Base-by-base conservation (phyloP, 2,113 vertebrate genomes). In the Ahaetulla prasina region DNA sequence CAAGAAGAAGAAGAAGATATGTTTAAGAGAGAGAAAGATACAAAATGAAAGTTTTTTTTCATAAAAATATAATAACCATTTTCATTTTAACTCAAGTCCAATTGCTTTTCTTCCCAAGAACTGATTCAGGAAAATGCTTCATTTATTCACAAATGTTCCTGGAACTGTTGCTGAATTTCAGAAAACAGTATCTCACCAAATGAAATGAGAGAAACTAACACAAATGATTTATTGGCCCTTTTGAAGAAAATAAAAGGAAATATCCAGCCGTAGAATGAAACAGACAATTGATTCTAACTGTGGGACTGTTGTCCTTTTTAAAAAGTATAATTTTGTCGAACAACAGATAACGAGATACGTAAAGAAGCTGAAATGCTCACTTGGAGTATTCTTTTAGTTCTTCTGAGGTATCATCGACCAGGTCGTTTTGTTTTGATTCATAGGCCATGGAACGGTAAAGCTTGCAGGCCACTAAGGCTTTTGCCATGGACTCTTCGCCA, bases 401-500 rank as follows among this genome's bases (percentile, higher is more conserved):
- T 96, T 99, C 99, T 0, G 99, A 99, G 45, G 98, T 99, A 94
- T 99, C 99, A 92, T 99, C 99, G 89, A 99, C 99, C 89, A 99
- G 98, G 90, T 99, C 99, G 94, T 99, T 99, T 96, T 99, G 99
- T 95, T 99, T 99, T 89, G 99, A 98, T 97, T 99, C 99, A 43
- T 99, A 99, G 0, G 98, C 98, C 99, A 99, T 99, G 1, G 99
- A 99, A 22, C 99, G 97, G 95, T 98, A 99, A 8, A 99, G 98
- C 94, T 99, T 99, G 96, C 99, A 99, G 90, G 99, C 99, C 95
- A 99, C 99, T 95, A 99, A 96, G 0, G 99, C 99, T 96, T 99
- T 99, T 1, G 99, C 99, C 99, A 99, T 99, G 96, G 98, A 99
- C 96, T 99, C 99, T 96, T 99, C 99, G 0, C 99, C 99, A 2